phyloP scores from a whole-genome alignment of 2,888 invertebrate genomes.

The Epistrophe eligans region DNA sequence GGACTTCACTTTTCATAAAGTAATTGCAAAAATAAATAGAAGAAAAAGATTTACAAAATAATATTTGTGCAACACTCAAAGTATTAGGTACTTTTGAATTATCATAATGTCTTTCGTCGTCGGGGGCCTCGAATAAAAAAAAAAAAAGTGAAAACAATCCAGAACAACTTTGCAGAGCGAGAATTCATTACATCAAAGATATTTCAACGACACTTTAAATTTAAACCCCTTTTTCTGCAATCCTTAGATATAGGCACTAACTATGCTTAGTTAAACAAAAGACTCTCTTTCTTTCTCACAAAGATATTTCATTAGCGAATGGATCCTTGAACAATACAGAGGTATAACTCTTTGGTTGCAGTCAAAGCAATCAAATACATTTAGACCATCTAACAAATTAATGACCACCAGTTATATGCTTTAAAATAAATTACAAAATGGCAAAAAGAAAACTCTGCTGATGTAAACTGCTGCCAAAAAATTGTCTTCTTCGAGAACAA shows the following conservation, averaged over 20 bases:
- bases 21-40: background rate
- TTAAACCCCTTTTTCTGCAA: no score
- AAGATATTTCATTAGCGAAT: slow-evolving; percentile 33
- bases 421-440: slow-evolving; percentile 63
- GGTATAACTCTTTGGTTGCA: slow-evolving; percentile 25
- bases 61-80: slow-evolving; percentile 23
- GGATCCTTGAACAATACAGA: slow-evolving; percentile 20
- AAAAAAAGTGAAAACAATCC: background rate
- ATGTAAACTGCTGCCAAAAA: slow-evolving; percentile 66
- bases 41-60: background rate
- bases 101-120: background rate
- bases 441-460: slow-evolving; percentile 54
- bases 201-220: background rate
- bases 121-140: background rate
- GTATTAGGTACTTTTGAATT: slow-evolving; percentile 8
- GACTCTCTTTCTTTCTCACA: background rate
- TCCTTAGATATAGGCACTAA: background rate
- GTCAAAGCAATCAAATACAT: slow-evolving; percentile 62
- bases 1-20: background rate
- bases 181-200: slow-evolving; percentile 19
- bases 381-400: slow-evolving; percentile 65
- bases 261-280: slow-evolving; percentile 27
- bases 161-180: slow-evolving; percentile 2
- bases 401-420: slow-evolving; percentile 61
- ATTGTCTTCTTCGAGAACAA: slow-evolving; percentile 20